Evolutionary conservation across 1,140 invertebrate genomes (phyloP).

Genomic region (Proales similis): DNA sequence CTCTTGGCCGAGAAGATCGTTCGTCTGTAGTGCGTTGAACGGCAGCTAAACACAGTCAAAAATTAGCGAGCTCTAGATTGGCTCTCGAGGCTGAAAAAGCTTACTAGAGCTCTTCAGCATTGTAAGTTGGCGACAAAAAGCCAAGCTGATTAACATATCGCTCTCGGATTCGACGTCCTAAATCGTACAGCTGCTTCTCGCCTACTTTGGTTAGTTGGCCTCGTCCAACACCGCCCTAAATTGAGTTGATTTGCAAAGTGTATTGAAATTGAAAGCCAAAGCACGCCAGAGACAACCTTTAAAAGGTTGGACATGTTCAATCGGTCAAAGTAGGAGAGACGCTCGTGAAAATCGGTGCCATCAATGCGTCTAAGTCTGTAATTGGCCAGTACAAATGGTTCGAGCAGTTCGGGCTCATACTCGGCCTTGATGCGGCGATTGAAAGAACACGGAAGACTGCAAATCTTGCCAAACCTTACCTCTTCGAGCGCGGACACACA

Average conservation of each 20-base stretch:
- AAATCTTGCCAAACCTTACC: no score
- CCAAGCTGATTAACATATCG: conserved; percentile 5
- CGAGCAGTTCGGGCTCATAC: neutral
- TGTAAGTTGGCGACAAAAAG: conserved; percentile 1
- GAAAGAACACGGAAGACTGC: no score
- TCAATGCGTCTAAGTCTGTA: conserved; percentile 1
- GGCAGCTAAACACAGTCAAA: neutral
- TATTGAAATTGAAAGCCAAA: neutral
- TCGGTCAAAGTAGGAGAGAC: conserved; percentile 4
- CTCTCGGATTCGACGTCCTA: neutral
- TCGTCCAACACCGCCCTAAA: neutral
- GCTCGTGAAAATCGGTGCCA: neutral
- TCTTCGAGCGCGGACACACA: neutral
- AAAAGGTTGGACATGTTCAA: conserved; percentile 1
- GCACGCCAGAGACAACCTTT: neutral
- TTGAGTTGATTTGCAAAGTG: neutral
- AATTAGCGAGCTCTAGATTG: neutral
- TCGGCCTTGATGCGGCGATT: conserved; percentile 8
- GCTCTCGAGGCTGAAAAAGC: neutral
- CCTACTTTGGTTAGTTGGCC: conserved; percentile 21
- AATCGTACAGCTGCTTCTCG: conserved; percentile 29
- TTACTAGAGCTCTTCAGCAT: conserved; percentile 29
- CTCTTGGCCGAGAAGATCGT: conserved; percentile 19
- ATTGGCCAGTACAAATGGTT: conserved; percentile 1
- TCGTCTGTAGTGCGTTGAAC: conserved; percentile 29